Conservation (phyloP, 2,888 invertebrate species). For the Pseudoips prasinana region DNA sequence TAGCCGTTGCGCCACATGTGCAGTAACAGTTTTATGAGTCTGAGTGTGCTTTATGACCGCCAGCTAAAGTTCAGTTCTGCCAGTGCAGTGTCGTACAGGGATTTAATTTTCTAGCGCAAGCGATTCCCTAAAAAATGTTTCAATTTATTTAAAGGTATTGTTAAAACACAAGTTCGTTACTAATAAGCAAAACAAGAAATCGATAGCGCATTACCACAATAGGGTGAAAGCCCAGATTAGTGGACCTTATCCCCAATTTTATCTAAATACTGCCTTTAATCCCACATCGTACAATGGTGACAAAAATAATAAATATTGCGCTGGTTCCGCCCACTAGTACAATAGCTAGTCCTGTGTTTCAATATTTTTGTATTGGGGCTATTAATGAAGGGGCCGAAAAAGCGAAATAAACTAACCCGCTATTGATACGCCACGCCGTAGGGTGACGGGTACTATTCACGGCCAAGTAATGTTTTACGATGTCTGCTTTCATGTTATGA, state of each 20-base stretch:
- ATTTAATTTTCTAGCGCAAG: too few relatives aligned
- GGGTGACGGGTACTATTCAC: constrained; percentile 23
- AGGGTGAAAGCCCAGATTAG: constrained; percentile 68
- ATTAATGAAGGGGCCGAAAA: constrained; percentile 63
- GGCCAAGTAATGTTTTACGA: constrained; percentile 30
- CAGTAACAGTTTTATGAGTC: too few relatives aligned
- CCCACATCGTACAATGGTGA: constrained; percentile 72
- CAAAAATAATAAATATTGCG: constrained; percentile 80
- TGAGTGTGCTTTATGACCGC: too few relatives aligned
- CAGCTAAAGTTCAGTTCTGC: too few relatives aligned
- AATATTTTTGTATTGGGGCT: constrained; percentile 71
- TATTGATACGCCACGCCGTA: constrained; percentile 55
- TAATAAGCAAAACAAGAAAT: constrained; percentile 45
- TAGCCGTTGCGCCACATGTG: too few relatives aligned
- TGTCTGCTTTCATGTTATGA: constrained; percentile 22
- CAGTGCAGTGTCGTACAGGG: too few relatives aligned
- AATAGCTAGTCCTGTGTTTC: constrained; percentile 48
- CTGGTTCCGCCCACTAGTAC: constrained; percentile 60
- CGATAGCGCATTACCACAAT: constrained; percentile 54
- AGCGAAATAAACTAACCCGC: constrained; percentile 63
- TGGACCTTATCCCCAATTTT: constrained; percentile 77
- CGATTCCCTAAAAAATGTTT: too few relatives aligned
- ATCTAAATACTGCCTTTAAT: constrained; percentile 79
- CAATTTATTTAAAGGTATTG: too few relatives aligned
- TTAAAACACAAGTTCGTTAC: too few relatives aligned